A percentile compares a stretch with the other conserved stretches of the same genome.
phyloP scores from a whole-genome alignment of 2,888 invertebrate genomes.

The Eucera pruinosa region DNA sequence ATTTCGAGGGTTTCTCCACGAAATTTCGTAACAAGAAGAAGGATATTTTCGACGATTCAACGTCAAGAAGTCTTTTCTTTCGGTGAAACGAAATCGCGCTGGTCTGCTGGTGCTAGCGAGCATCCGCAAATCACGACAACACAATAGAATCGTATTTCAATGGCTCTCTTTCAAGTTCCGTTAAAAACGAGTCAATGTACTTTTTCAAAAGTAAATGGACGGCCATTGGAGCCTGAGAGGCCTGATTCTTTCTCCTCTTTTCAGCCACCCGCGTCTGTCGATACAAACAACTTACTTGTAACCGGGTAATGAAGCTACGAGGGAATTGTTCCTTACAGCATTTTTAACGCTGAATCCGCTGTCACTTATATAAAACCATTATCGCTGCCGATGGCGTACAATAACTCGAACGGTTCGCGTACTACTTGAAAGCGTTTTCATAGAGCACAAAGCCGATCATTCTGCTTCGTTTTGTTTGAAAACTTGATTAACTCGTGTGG shows the following conservation, averaged over 20 bases:
- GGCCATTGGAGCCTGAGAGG: slow-evolving; percentile 13
- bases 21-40: slow-evolving; percentile 16
- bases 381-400: not conserved
- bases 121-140: slow-evolving; percentile 36
- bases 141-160: slow-evolving; percentile 54
- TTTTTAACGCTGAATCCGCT: slow-evolving; percentile 29
- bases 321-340: slow-evolving; percentile 30
- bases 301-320: slow-evolving; percentile 28
- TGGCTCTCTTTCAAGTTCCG: slow-evolving; percentile 48
- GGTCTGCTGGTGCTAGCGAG: not conserved
- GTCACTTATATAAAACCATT: slow-evolving; percentile 11
- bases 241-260: slow-evolving; percentile 28
- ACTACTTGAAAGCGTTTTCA: slow-evolving; percentile 16
- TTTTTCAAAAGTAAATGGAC: slow-evolving; percentile 46
- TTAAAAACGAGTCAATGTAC: slow-evolving; percentile 46
- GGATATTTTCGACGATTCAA: slow-evolving; percentile 11
- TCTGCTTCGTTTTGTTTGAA: slow-evolving; percentile 10
- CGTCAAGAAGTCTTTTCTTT: slow-evolving; percentile 22
- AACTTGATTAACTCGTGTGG: slow-evolving; percentile 15
- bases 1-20: not conserved
- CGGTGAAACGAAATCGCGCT: slow-evolving; percentile 17
- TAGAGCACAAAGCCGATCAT: not conserved
- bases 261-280: slow-evolving; percentile 23
- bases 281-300: slow-evolving; percentile 33
- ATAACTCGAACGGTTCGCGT: not conserved